Evolutionary conservation across 2,113 vertebrate species (phyloP).

Genomic region (Peromyscus maniculatus): DNA sequence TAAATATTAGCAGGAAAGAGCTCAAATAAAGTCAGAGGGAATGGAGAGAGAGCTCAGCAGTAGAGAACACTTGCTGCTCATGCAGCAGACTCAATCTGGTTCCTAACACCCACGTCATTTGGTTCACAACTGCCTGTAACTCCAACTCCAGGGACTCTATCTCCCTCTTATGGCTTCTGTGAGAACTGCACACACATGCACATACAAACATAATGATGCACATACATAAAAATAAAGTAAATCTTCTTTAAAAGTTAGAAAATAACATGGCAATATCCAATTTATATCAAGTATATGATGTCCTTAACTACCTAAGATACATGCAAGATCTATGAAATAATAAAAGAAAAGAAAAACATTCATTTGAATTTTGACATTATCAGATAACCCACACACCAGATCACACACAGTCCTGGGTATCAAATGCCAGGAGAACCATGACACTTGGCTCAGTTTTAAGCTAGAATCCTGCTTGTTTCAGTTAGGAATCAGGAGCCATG

Average conservation of each 20-base stretch:
- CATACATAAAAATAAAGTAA: background rate
- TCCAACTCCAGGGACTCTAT: background rate
- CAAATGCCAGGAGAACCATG: background rate
- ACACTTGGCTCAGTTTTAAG: background rate
- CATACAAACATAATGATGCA: background rate
- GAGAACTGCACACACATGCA: background rate
- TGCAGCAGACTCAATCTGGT: background rate
- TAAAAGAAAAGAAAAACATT: background rate
- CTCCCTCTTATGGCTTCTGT: background rate
- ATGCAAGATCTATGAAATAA: background rate
- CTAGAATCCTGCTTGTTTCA: background rate
- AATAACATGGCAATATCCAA: background rate
- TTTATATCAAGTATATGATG: background rate
- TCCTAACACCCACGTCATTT: background rate
- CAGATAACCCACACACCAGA: background rate
- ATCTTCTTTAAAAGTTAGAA: background rate
- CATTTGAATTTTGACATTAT: background rate
- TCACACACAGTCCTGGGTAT: background rate
- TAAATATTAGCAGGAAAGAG: background rate
- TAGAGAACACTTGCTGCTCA: background rate
- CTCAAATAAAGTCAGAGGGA: slow-evolving; percentile 3
- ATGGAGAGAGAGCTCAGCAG: background rate
- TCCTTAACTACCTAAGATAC: background rate
- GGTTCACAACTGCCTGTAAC: background rate
- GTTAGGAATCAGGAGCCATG: background rate